Percentiles rank a stretch among this genome's conserved stretches.
Evolutionary conservation across 2,113 vertebrate genomes (phyloP).

Genomic region (Oriolus oriolus): DNA sequence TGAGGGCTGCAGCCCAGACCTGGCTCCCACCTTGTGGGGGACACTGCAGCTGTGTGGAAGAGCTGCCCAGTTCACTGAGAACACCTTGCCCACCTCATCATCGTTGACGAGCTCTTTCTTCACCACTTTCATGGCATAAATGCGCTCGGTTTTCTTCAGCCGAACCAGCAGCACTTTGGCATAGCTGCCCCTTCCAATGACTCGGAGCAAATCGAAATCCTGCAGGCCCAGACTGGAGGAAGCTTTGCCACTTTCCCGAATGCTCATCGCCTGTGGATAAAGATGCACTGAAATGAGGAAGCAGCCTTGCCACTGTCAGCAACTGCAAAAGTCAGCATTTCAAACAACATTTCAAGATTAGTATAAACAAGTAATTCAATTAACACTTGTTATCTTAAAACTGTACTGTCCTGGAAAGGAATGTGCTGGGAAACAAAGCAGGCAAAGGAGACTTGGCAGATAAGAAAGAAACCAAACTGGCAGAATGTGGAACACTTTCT

Average conservation of each 20-base stretch:
- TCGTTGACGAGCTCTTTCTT: conserved; percentile 99
- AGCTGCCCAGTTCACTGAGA: background rate
- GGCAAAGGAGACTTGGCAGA: background rate
- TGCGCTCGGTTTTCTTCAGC: conserved; percentile 94
- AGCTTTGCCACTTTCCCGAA: conserved; percentile 89
- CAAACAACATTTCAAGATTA: background rate
- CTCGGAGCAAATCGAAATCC: conserved; percentile 93
- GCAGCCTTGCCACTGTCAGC: background rate
- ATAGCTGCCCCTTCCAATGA: conserved; percentile 97
- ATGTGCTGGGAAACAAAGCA: background rate
- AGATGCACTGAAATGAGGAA: background rate
- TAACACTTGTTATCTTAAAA: background rate
- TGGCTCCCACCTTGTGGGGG: background rate
- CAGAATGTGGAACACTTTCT: background rate
- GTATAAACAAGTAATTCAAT: background rate
- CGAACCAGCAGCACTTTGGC: conserved; percentile 96
- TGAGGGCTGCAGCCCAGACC: background rate
- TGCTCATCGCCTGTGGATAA: conserved; percentile 84
- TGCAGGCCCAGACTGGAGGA: conserved; percentile 91
- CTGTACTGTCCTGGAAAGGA: background rate
- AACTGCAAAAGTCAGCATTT: background rate
- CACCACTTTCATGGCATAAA: conserved; percentile 99
- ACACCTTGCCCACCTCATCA: conserved; percentile 83
- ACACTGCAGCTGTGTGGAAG: background rate
- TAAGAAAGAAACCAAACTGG: background rate